Percentiles rank a stretch among this genome's conserved stretches.
Conservation (phyloP, 2,888 invertebrate genomes). For the Lycophotia porphyrea region DNA sequence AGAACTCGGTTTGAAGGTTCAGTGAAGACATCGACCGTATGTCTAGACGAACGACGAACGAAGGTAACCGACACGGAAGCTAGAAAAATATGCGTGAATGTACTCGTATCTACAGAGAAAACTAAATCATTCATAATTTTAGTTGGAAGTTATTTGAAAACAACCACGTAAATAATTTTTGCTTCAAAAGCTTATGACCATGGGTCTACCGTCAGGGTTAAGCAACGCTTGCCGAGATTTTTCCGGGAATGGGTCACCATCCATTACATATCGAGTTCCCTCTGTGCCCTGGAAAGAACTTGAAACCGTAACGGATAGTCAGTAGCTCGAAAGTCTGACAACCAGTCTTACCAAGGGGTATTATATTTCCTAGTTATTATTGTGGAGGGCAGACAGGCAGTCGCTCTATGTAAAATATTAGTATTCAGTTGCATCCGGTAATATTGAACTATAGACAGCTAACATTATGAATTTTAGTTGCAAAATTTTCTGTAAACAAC, state of each 20-base stretch:
- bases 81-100: conserved; percentile 59
- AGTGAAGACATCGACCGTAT: conserved; percentile 71
- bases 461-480: conserved; percentile 25
- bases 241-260: not conserved
- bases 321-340: not conserved
- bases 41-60: conserved; percentile 57
- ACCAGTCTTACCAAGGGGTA: not conserved
- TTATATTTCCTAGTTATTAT: too few relatives aligned
- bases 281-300: not conserved
- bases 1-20: conserved; percentile 67
- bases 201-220: not conserved
- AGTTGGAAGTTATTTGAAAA: conserved; percentile 27
- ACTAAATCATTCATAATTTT: conserved; percentile 53
- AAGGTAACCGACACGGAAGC: conserved; percentile 54
- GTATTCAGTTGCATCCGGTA: not conserved
- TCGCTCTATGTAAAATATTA: not conserved
- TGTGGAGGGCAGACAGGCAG: not conserved
- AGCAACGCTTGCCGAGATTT: not conserved
- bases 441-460: not conserved
- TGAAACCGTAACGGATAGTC: not conserved
- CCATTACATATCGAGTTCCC: not conserved
- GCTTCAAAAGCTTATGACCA: not conserved
- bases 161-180: conserved; percentile 7
- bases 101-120: conserved; percentile 35
- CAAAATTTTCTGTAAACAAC: conserved; percentile 28